Evolutionary conservation across 1,140 invertebrate genomes (phyloP), one percentile per base, ranked within the genome.

Genomic region (Choristoneura fumiferana): DNA sequence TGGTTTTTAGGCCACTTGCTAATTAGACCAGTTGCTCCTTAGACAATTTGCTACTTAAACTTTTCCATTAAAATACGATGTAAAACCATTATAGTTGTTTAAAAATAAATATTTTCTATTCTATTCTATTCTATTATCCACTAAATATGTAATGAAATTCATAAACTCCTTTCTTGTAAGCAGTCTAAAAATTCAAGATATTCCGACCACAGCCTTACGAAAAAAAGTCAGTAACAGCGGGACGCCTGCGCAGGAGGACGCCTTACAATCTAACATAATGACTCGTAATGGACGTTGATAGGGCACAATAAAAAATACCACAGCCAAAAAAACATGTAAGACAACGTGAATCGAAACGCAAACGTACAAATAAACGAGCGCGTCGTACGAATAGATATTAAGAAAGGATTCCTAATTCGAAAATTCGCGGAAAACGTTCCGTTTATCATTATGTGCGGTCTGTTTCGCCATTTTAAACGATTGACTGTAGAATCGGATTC

Each of bases 211-310:
- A 40, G 39, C 39, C 39, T 40, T 40, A 40, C 8, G 6, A 64
- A 60, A 73, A 62, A 63, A 57, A 36, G 57, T 38, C 35, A 43
- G 57, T 62, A 78, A 61, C 73, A 78, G 76, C 76, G 63, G 73
- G 76, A 67, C 53, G 65, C 52, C 68, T 37, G 52, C 62, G 35
- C 71, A 56, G 67, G 43, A 60, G 70, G 66, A 76, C 60, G 68
- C 71, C 73, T 49, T 66, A 65, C 56, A 67, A 67, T 69, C 67
- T 70, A 69, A 78, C 73, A 72, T 78, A 78, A 78, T 78, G 73
- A 78, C 65, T 67, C 62, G 67, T 78, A 78, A 78, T 78, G 71
- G 68, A 71, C 67, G 67, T 58, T 77, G 68, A 73, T 74, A 74
- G 71, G 63, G 62, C 59, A 60, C 63, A 58, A 69, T 72, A 70